phyloP scores from a whole-genome alignment of 2,888 invertebrate genomes.

The Drosophila emarginata region DNA sequence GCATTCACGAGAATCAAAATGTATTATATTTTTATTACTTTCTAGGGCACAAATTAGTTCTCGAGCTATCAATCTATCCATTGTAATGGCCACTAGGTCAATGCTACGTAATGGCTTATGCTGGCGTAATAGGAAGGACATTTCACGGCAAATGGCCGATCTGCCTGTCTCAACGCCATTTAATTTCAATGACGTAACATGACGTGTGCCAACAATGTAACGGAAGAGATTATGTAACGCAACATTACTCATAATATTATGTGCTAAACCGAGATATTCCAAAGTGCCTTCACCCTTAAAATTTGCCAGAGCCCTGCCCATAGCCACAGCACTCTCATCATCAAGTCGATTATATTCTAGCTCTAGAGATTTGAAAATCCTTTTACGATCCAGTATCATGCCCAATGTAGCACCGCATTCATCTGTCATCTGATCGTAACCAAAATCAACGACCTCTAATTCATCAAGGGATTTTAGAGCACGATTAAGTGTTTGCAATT shows the following conservation, averaged over 20 bases:
- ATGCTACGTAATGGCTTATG: slow-evolving; percentile 58
- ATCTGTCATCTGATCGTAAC: slow-evolving; percentile 69
- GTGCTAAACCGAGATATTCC: slow-evolving; percentile 68
- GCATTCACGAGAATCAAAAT: slow-evolving; percentile 68
- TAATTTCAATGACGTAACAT: slow-evolving; percentile 61
- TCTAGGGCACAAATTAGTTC: slow-evolving; percentile 60
- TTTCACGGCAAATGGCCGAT: slow-evolving; percentile 22
- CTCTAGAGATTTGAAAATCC: slow-evolving; percentile 58
- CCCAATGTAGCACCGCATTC: slow-evolving; percentile 62
- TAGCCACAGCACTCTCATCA: slow-evolving; percentile 24
- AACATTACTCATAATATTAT: slow-evolving; percentile 62
- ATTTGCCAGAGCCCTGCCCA: slow-evolving; percentile 37
- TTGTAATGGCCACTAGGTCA: slow-evolving; percentile 56
- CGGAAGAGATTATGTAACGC: slow-evolving; percentile 49
- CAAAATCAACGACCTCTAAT: slow-evolving; percentile 73
- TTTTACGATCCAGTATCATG: slow-evolving; percentile 52
- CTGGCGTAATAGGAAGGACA: slow-evolving; percentile 54
- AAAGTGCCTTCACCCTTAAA: slow-evolving; percentile 43
- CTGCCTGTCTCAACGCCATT: slow-evolving; percentile 45
- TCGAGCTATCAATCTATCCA: slow-evolving; percentile 30
- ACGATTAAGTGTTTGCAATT: slow-evolving; percentile 60
- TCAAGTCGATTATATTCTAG: slow-evolving; percentile 70
- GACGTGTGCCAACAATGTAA: slow-evolving; percentile 47
- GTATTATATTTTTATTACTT: slow-evolving; percentile 52
- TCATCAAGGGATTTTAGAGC: slow-evolving; percentile 48